phyloP scores from a whole-genome alignment of 2,113 vertebrate species.

The Lophochroa leadbeateri region DNA sequence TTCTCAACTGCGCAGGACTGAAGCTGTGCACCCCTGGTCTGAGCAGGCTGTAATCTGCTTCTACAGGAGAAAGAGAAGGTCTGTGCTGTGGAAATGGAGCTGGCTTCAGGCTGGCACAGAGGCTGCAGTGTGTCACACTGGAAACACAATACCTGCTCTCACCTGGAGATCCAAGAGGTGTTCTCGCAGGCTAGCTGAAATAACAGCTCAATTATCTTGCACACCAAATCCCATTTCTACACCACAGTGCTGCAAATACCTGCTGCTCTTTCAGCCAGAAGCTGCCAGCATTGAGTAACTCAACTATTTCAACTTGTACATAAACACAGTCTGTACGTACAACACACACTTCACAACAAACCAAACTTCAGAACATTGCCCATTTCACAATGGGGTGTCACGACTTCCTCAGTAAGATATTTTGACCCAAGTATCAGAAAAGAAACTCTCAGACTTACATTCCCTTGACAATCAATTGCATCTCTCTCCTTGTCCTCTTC shows the following conservation, averaged over 20 bases:
- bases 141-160: background rate
- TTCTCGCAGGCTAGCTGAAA: background rate
- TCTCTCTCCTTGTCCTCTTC: slow-evolving; percentile 78
- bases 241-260: no score
- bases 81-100: background rate
- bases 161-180: background rate
- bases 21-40: background rate
- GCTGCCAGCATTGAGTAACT: background rate
- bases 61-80: background rate
- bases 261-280: background rate
- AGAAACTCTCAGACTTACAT: slow-evolving; percentile 69
- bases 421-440: background rate
- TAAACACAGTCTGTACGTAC: background rate
- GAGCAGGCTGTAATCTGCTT: background rate
- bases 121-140: background rate
- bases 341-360: background rate
- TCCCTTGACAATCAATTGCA: slow-evolving; percentile 72
- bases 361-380: background rate
- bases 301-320: background rate
- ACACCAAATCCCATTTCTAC: background rate
- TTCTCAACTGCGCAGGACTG: background rate
- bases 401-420: background rate
- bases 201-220: background rate
- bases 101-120: background rate
- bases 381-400: background rate